phyloP scores from a whole-genome alignment of 2,797 vertebrate genomes.

The Netta rufina region DNA sequence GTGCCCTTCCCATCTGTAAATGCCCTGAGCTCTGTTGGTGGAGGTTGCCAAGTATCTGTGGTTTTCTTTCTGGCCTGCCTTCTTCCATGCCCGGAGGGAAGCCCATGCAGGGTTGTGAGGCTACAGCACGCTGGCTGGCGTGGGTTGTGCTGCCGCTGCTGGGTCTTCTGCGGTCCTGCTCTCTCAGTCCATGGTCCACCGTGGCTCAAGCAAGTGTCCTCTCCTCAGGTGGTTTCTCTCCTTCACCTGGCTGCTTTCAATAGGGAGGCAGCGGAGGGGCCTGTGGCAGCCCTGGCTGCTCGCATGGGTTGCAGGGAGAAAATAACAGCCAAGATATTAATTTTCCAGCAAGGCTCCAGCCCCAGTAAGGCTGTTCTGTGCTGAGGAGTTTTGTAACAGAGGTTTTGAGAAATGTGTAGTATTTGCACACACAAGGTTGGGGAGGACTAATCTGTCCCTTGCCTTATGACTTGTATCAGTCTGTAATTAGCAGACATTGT shows the following conservation, averaged over 20 bases:
- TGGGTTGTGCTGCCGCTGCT: not conserved
- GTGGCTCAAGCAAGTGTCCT: not conserved
- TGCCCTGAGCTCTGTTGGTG: not conserved
- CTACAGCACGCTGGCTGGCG: not conserved
- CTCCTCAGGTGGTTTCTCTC: not conserved
- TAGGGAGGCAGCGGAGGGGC: not conserved
- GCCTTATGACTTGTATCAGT: not conserved
- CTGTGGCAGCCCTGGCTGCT: too few species aligned
- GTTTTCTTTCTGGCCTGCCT: not conserved
- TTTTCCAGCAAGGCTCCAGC: accelerated
- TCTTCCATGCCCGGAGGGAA: not conserved
- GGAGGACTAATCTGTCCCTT: not conserved
- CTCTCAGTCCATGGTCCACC: not conserved
- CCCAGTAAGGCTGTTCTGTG: not conserved
- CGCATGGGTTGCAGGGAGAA: not conserved
- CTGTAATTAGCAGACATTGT: not conserved
- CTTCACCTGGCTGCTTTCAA: not conserved
- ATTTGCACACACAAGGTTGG: not conserved
- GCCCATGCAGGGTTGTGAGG: not conserved
- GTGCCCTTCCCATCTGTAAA: not conserved
- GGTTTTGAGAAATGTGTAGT: not conserved
- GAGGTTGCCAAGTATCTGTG: not conserved
- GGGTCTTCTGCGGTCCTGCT: not conserved
- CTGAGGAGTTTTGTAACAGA: not conserved
- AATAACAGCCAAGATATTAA: not conserved